Conservation (phyloP, 1,140 invertebrate species). For the Thaumatotibia leucotreta region DNA sequence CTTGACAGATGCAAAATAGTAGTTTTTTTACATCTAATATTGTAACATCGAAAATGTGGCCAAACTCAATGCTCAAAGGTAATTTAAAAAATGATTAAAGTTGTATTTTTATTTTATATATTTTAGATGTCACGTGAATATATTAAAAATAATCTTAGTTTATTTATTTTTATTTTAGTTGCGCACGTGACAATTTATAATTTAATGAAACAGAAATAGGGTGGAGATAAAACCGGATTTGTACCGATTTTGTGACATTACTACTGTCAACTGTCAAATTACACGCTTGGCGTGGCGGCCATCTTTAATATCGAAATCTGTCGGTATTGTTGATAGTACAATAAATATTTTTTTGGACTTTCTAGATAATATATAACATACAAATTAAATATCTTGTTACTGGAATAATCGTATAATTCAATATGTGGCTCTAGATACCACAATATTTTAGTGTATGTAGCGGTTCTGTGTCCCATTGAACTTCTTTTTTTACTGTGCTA, state of each 20-base stretch:
- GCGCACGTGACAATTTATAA: too few relatives aligned
- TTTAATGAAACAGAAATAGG: too few relatives aligned
- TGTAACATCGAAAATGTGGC: background rate
- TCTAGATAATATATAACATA: background rate
- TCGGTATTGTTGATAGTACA: conserved; percentile 6
- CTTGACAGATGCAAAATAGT: too few relatives aligned
- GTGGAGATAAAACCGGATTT: background rate
- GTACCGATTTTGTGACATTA: background rate
- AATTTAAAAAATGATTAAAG: background rate
- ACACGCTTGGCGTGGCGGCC: conserved; percentile 10
- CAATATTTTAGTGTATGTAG: background rate
- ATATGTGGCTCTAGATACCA: background rate
- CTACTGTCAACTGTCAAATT: conserved; percentile 8
- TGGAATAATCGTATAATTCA: background rate
- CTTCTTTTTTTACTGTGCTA: background rate
- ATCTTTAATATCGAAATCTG: conserved; percentile 13
- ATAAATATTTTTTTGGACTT: background rate
- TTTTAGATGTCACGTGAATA: too few relatives aligned
- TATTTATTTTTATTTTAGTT: too few relatives aligned
- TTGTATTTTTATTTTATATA: too few relatives aligned
- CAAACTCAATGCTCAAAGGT: background rate
- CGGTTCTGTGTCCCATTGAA: background rate
- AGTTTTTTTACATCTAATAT: background rate
- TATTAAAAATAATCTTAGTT: too few relatives aligned
- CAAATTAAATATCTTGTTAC: background rate